Conservation (phyloP, 2,797 vertebrate genomes). For the Chaetodon trifasciatus region DNA sequence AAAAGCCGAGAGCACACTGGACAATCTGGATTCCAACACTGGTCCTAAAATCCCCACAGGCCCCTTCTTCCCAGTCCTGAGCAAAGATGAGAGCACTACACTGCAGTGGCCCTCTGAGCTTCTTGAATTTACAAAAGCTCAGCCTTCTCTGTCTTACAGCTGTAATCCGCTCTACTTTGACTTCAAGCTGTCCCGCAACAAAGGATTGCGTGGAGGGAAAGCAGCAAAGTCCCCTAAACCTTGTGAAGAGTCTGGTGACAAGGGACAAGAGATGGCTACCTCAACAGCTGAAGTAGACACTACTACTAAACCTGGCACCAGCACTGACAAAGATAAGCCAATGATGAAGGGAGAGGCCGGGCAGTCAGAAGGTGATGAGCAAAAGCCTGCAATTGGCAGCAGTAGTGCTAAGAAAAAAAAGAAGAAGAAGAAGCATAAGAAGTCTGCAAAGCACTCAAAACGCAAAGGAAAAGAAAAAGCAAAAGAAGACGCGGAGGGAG, state of each 20-base stretch:
- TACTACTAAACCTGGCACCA: constrained; percentile 60
- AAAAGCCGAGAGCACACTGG: constrained; percentile 76
- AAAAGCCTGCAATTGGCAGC: constrained; percentile 72
- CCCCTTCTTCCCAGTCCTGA: constrained; percentile 96
- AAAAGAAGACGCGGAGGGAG: constrained; percentile 83
- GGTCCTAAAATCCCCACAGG: constrained; percentile 92
- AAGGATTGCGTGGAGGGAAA: constrained; percentile 81
- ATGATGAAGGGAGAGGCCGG: constrained; percentile 66
- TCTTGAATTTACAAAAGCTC: constrained; percentile 95
- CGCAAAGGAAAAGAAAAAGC: constrained; percentile 88
- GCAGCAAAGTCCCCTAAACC: constrained; percentile 74
- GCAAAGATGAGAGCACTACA: constrained; percentile 97
- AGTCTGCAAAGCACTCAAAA: constrained; percentile 91
- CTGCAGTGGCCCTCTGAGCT: constrained; percentile 99
- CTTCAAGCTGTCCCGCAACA: constrained; percentile 96
- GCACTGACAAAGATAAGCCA: constrained; percentile 76
- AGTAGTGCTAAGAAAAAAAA: constrained; percentile 89
- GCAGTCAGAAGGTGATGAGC: constrained; percentile 75
- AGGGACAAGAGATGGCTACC: constrained; percentile 74
- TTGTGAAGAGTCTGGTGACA: constrained; percentile 68
- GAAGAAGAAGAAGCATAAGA: constrained; percentile 99
- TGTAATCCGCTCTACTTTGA: constrained; percentile 99
- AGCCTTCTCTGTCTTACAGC: constrained; percentile 96
- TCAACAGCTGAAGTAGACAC: constrained; percentile 67
- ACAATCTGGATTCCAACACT: constrained; percentile 71